These are phyloP conservation scores for Erynnis tages DNA, from an alignment of 2,888 invertebrate species.

Conservation along the genomic window DNA sequence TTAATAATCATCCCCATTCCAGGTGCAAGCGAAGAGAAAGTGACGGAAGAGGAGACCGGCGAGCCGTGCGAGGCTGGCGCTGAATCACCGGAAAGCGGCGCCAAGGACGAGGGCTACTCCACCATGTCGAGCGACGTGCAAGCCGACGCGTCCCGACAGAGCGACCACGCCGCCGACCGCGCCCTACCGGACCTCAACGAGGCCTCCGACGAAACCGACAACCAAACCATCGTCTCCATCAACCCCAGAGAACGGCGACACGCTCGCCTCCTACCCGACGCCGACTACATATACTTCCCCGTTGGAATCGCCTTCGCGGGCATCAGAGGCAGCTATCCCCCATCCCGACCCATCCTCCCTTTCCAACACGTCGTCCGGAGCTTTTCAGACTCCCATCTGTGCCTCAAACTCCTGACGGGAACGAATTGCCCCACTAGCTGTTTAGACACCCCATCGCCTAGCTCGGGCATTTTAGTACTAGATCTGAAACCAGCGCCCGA, in stretches of 20 bases:
- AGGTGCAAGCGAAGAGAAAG: constrained; percentile 62
- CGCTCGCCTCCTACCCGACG: constrained; percentile 82
- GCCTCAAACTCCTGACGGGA: constrained; percentile 85
- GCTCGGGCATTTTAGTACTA: constrained; percentile 83
- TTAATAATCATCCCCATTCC: too few species aligned
- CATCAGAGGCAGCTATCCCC: constrained; percentile 87
- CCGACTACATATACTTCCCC: constrained; percentile 86
- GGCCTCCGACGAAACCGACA: constrained; percentile 87
- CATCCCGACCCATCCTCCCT: constrained; percentile 84
- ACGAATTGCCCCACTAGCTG: constrained; percentile 78
- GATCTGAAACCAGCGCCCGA: constrained; percentile 82
- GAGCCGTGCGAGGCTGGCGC: constrained; percentile 86
- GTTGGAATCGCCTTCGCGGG: constrained; percentile 83
- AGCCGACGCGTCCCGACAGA: constrained; percentile 84
- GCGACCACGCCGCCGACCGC: constrained; percentile 78
- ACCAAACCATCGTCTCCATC: constrained; percentile 78
- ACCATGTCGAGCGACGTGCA: constrained; percentile 93
- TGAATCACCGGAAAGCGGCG: constrained; percentile 88
- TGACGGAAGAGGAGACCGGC: constrained; percentile 65
- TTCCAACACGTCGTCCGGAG: constrained; percentile 88
- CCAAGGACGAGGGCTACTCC: constrained; percentile 91
- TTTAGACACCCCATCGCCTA: constrained; percentile 82
- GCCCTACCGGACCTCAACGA: constrained; percentile 87
- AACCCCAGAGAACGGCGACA: constrained; percentile 76
- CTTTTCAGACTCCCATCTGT: constrained; percentile 88